Evolutionary conservation across 2,888 invertebrate genomes (phyloP).

Genomic region (Epiblema foenella): DNA sequence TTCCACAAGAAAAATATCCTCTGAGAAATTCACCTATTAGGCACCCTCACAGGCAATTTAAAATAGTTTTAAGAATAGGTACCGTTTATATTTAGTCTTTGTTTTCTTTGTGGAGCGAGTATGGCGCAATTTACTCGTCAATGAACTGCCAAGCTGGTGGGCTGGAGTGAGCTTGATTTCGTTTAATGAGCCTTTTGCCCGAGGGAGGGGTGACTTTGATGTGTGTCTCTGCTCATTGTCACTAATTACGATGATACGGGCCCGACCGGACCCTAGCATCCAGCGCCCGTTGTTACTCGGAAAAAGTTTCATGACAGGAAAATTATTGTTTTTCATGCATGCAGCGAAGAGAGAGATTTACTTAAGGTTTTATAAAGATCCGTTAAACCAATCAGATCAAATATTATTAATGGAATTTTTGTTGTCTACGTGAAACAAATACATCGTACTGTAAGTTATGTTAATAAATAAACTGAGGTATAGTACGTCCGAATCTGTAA

Average conservation of each 20-base stretch:
- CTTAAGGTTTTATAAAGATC: too few relatives aligned
- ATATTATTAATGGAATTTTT: too few relatives aligned
- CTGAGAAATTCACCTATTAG: constrained; percentile 30
- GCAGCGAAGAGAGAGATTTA: neutral
- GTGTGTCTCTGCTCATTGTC: constrained; percentile 25
- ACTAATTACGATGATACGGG: constrained; percentile 30
- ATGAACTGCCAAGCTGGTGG: constrained; percentile 20
- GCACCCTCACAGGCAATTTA: constrained; percentile 18
- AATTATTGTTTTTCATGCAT: neutral
- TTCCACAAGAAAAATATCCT: too few relatives aligned
- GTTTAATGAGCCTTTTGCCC: constrained; percentile 18
- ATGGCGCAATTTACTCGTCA: constrained; percentile 24
- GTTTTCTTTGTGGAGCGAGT: constrained; percentile 28
- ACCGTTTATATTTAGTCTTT: constrained; percentile 18
- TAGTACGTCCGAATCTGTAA: too few relatives aligned
- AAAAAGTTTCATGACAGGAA: neutral
- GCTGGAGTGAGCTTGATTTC: constrained; percentile 31
- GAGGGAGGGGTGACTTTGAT: constrained; percentile 21
- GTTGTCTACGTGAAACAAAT: too few relatives aligned
- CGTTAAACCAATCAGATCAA: too few relatives aligned
- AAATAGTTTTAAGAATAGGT: constrained; percentile 9
- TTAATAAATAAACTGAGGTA: too few relatives aligned
- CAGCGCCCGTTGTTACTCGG: neutral
- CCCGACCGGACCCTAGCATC: constrained; percentile 8
- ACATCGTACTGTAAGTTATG: too few relatives aligned